These are phyloP conservation scores for Ichneumon xanthorius DNA, from an alignment of 2,888 invertebrate genomes.

Conservation along the genomic window DNA sequence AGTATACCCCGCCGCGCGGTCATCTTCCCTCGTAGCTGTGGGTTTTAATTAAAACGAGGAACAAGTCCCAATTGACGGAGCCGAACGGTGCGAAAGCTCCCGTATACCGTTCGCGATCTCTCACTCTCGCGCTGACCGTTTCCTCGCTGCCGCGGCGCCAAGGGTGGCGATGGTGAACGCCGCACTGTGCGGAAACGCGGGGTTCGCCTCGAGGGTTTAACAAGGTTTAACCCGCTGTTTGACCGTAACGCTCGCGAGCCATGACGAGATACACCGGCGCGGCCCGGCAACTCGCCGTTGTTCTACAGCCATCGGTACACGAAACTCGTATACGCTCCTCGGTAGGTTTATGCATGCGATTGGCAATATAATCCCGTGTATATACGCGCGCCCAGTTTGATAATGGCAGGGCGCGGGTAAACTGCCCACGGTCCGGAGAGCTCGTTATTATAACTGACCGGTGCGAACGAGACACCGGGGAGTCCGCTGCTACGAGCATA, in stretches of 20 bases:
- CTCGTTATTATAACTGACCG: slow-evolving; percentile 83
- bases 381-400: slow-evolving; percentile 13
- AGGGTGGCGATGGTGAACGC: not conserved
- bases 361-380: slow-evolving; percentile 45
- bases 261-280: not conserved
- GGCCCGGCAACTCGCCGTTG: slow-evolving; percentile 21
- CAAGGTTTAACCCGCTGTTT: slow-evolving; percentile 81
- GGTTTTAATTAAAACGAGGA: slow-evolving; percentile 83
- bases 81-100: slow-evolving; percentile 70
- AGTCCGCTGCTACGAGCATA: slow-evolving; percentile 63
- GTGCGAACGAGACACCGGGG: slow-evolving; percentile 84
- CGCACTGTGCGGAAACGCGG: slow-evolving; percentile 9
- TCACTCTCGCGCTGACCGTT: slow-evolving; percentile 40
- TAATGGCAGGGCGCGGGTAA: not conserved
- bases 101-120: slow-evolving; percentile 28
- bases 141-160: not conserved
- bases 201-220: slow-evolving; percentile 56
- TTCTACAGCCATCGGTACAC: slow-evolving; percentile 42
- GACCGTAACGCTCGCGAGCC: slow-evolving; percentile 69
- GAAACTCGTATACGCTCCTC: slow-evolving; percentile 43
- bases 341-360: slow-evolving; percentile 50
- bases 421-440: slow-evolving; percentile 48
- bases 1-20: slow-evolving; percentile 59
- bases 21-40: slow-evolving; percentile 69
- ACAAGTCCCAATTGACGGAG: slow-evolving; percentile 75